Percentiles rank a stretch among this genome's conserved stretches.
Evolutionary conservation across 2,797 vertebrate genomes (phyloP).

Genomic region (Helarctos malayanus): DNA sequence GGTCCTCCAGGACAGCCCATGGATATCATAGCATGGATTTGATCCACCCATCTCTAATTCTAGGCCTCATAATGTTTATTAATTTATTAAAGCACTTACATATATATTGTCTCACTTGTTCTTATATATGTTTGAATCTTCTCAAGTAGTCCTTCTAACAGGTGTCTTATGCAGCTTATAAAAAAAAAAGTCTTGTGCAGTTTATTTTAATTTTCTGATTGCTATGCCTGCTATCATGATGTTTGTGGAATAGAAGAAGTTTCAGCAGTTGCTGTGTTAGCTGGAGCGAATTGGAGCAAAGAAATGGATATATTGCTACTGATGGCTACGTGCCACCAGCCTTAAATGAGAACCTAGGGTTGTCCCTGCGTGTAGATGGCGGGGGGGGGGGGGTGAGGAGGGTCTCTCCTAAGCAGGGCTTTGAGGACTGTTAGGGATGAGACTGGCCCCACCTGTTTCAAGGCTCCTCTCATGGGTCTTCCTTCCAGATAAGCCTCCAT

Average conservation of each 20-base stretch:
- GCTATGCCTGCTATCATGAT: background rate
- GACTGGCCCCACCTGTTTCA: background rate
- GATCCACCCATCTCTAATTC: background rate
- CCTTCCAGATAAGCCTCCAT: background rate
- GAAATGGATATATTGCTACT: background rate
- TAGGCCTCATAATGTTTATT: background rate
- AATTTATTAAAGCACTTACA: background rate
- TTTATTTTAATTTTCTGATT: slow-evolving; percentile 66
- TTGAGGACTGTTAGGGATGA: background rate
- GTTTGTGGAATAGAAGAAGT: background rate
- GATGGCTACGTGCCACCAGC: background rate
- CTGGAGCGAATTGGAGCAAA: background rate
- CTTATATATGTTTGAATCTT: slow-evolving; percentile 10
- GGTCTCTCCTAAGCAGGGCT: background rate
- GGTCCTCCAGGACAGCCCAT: background rate
- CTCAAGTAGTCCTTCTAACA: background rate
- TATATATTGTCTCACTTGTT: background rate
- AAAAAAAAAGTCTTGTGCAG: background rate
- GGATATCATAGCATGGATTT: background rate
- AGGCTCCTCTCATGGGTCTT: background rate
- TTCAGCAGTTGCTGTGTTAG: background rate
- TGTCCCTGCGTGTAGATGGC: background rate
- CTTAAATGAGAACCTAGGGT: background rate
- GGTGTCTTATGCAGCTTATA: background rate
- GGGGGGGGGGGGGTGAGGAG: rapidly evolving